Evolutionary conservation across 2,113 vertebrate species (phyloP).

Genomic region (Junco hyemalis): DNA sequence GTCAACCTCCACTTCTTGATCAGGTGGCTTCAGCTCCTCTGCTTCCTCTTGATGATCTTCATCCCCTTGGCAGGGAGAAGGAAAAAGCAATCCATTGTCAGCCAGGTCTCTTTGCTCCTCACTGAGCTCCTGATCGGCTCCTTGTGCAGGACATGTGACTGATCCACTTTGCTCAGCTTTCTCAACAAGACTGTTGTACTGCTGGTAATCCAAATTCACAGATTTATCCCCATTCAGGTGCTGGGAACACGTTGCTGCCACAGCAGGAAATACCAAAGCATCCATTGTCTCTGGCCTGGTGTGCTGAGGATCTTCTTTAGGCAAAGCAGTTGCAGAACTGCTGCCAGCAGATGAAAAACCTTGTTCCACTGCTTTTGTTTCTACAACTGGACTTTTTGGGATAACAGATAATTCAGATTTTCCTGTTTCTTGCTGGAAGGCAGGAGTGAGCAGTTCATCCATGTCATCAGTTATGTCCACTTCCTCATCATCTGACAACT

Average conservation of each 20-base stretch:
- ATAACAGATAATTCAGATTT: constrained; percentile 1
- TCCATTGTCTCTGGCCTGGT: background rate
- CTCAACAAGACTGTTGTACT: background rate
- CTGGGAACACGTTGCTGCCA: constrained; percentile 15
- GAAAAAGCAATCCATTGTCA: constrained; percentile 44
- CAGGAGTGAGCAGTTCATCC: constrained; percentile 53
- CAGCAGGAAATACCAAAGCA: constrained; percentile 13
- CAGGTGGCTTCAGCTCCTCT: constrained; percentile 88
- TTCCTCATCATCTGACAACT: constrained; percentile 91
- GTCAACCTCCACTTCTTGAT: constrained; percentile 89
- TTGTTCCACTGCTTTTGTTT: background rate
- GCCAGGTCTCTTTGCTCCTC: constrained; percentile 31
- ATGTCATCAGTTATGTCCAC: constrained; percentile 93
- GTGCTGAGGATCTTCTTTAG: constrained; percentile 1
- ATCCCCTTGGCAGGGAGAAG: constrained; percentile 56
- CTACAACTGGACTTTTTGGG: background rate
- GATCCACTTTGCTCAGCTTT: background rate
- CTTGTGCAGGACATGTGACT: background rate
- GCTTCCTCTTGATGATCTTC: constrained; percentile 77
- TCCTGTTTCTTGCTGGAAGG: constrained; percentile 14
- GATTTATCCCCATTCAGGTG: constrained; percentile 7
- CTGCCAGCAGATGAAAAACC: background rate
- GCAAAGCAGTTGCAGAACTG: background rate
- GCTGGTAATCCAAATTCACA: background rate
- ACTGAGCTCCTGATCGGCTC: background rate